Evolutionary conservation across 2,113 vertebrate genomes (phyloP).

Genomic region (Cyanistes caeruleus): DNA sequence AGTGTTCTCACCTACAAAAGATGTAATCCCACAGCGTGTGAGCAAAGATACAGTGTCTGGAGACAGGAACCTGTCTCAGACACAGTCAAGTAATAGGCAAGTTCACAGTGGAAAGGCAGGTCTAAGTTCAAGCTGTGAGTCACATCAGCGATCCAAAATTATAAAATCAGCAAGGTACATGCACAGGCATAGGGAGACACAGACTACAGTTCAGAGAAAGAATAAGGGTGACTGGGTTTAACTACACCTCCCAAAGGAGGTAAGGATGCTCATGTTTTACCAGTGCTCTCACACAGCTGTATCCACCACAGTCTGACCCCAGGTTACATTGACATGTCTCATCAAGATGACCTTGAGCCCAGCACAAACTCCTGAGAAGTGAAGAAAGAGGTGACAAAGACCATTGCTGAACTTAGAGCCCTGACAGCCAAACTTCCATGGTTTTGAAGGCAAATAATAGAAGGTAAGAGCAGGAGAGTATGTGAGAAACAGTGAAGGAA

Average conservation of each 20-base stretch:
- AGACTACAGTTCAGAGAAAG: background rate
- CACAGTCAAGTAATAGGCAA: background rate
- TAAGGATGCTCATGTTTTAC: background rate
- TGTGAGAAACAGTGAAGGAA: background rate
- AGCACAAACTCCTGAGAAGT: background rate
- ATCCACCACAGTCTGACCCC: background rate
- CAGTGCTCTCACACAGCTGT: background rate
- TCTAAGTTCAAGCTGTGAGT: background rate
- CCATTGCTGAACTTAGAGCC: background rate
- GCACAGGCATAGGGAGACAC: background rate
- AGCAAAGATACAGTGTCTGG: background rate
- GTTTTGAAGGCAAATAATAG: background rate
- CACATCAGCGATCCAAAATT: background rate
- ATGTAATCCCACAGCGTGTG: background rate
- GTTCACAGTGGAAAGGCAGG: background rate
- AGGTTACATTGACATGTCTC: background rate
- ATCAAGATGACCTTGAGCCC: background rate
- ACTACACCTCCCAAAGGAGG: background rate
- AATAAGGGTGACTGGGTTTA: background rate
- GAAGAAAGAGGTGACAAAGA: background rate
- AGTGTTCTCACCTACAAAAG: background rate
- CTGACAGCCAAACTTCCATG: rapidly evolving
- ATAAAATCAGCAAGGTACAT: background rate
- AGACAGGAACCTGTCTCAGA: background rate
- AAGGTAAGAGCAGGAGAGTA: background rate